Evolutionary conservation across 2,888 invertebrate genomes (phyloP).

Genomic region (Hoplodrina blanda): DNA sequence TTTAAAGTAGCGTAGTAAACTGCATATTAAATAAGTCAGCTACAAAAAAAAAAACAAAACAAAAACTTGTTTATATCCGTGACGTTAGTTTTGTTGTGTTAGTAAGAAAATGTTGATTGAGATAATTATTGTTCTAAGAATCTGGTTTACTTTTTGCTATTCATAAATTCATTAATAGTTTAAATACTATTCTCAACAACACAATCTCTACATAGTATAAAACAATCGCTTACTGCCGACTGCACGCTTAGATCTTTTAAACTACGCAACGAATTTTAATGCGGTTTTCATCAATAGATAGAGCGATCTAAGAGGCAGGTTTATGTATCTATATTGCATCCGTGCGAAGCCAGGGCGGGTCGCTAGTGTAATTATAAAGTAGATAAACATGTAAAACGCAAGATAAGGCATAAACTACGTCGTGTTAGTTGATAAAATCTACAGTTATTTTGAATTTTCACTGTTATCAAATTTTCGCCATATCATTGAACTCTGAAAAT

Average conservation of each 20-base stretch:
- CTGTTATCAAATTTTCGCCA: neutral
- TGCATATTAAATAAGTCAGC: neutral
- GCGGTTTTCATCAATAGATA: too few relatives aligned
- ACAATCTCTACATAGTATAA: neutral
- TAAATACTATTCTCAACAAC: neutral
- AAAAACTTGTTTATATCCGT: slow-evolving; percentile 10
- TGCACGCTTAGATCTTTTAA: too few relatives aligned
- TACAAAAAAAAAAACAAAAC: neutral
- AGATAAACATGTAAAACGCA: neutral
- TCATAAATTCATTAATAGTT: too few relatives aligned
- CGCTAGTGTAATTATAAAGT: neutral
- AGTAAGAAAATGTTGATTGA: slow-evolving; percentile 11
- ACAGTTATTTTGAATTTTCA: neutral
- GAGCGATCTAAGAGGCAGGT: too few relatives aligned
- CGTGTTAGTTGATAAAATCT: neutral
- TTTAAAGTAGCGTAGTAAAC: slow-evolving; percentile 7
- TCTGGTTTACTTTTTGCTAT: slow-evolving; percentile 8
- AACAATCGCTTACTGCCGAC: too few relatives aligned
- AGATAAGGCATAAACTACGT: neutral
- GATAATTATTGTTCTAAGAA: slow-evolving; percentile 20
- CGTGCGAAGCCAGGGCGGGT: too few relatives aligned
- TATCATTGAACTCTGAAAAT: slow-evolving; percentile 23
- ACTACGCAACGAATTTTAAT: too few relatives aligned
- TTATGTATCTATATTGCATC: too few relatives aligned
- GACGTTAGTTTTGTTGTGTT: slow-evolving; percentile 4